A percentile compares a stretch with the other conserved stretches of the same genome.
phyloP scores from a whole-genome alignment of 2,888 invertebrate species.

The Nomada ferruginata region DNA sequence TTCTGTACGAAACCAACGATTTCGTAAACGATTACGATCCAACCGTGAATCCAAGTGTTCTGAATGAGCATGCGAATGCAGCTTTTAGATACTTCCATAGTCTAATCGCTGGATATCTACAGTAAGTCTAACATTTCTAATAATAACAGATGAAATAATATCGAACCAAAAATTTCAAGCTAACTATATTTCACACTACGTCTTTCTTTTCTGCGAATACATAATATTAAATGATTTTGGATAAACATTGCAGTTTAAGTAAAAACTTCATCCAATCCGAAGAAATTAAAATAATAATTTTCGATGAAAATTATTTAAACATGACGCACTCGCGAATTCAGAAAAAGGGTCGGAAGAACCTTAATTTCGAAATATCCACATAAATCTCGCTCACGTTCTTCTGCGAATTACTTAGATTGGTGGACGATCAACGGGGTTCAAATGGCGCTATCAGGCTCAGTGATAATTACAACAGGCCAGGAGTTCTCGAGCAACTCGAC shows the following conservation, averaged over 20 bases:
- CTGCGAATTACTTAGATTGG: slow-evolving; percentile 57
- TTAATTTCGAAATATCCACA: too few species aligned
- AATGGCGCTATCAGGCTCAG: slow-evolving; percentile 88
- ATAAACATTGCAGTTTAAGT: too few species aligned
- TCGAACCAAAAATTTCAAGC: too few species aligned
- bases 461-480: slow-evolving; percentile 89
- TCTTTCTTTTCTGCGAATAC: background rate
- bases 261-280: too few species aligned
- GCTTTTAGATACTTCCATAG: slow-evolving; percentile 91
- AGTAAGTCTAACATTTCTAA: slow-evolving; percentile 85
- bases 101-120: slow-evolving; percentile 88
- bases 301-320: too few species aligned
- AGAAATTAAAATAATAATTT: too few species aligned
- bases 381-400: too few species aligned
- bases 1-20: slow-evolving; percentile 87
- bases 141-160: background rate
- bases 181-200: too few species aligned
- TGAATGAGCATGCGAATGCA: slow-evolving; percentile 90
- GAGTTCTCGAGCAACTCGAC: slow-evolving; percentile 87
- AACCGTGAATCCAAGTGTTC: slow-evolving; percentile 87
- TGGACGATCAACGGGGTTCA: slow-evolving; percentile 66
- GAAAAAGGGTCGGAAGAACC: too few species aligned
- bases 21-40: slow-evolving; percentile 89
- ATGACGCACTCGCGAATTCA: too few species aligned
- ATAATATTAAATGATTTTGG: background rate